Conservation (phyloP, 2,113 vertebrate genomes). For the Notiomystis cincta region DNA sequence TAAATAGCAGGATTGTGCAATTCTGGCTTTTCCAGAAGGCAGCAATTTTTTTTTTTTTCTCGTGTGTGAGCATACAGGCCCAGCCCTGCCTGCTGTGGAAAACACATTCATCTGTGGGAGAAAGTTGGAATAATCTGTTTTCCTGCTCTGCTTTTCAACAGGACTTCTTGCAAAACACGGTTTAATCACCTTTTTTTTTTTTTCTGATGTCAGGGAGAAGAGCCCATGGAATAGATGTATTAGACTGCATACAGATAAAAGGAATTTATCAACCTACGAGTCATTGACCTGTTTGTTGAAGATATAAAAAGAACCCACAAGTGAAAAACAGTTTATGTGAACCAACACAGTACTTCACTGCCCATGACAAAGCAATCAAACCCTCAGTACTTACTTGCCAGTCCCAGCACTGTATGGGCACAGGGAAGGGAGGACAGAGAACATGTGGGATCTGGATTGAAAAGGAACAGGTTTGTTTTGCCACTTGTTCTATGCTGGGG, state of each 20-base stretch:
- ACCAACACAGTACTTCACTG: fast-evolving
- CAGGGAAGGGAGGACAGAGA: fast-evolving
- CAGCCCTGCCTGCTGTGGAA: neutral
- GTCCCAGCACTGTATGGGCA: fast-evolving
- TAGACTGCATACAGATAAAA: neutral
- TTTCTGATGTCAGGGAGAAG: neutral
- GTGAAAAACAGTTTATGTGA: neutral
- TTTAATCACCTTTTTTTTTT: neutral
- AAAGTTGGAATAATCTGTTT: neutral
- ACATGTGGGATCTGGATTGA: fast-evolving
- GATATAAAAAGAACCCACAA: neutral
- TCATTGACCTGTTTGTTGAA: neutral
- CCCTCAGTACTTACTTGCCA: fast-evolving
- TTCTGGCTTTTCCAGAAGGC: neutral
- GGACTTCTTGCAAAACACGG: neutral
- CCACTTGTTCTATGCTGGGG: neutral
- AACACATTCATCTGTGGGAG: neutral
- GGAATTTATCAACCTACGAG: neutral
- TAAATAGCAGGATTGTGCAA: neutral
- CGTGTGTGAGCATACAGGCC: neutral
- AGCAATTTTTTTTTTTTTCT: neutral
- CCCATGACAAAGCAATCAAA: neutral
- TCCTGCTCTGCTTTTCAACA: neutral
- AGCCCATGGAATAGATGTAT: fast-evolving
- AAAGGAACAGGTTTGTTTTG: neutral